These are phyloP conservation scores for Mus caroli DNA, from an alignment of 2,797 vertebrate species.

Conservation along the genomic window DNA sequence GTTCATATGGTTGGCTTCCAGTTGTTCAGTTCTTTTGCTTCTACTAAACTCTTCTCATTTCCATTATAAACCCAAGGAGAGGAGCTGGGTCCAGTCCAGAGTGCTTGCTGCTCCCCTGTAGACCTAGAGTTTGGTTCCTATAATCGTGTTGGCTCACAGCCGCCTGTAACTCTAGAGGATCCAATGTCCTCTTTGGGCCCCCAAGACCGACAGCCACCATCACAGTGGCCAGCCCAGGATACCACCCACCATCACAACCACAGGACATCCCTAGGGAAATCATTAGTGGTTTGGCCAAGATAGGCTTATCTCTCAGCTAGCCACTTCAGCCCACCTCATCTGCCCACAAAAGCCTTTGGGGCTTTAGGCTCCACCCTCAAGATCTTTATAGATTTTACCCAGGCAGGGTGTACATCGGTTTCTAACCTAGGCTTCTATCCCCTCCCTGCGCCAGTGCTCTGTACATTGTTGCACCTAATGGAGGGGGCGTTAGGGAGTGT, in stretches of 20 bases:
- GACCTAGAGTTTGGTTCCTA: neutral
- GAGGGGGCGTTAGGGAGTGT: neutral
- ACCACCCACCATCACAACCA: neutral
- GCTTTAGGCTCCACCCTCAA: neutral
- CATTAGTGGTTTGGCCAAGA: too few relatives aligned
- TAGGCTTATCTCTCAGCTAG: neutral
- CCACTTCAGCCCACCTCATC: neutral
- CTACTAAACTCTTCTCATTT: neutral
- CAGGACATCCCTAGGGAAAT: neutral
- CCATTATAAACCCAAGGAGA: neutral
- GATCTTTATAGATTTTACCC: neutral
- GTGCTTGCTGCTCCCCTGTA: neutral
- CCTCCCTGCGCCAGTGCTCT: neutral
- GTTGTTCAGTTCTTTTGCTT: neutral
- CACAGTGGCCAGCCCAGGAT: neutral
- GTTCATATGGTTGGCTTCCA: neutral
- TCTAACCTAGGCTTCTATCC: neutral
- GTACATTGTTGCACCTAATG: fast-evolving
- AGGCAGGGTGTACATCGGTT: neutral
- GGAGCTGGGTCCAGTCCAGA: neutral
- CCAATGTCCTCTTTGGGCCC: neutral
- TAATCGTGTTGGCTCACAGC: neutral
- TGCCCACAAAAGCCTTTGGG: neutral
- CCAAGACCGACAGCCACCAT: neutral
- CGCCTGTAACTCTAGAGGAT: neutral